Evolutionary conservation across 2,113 vertebrate genomes (phyloP).

Genomic region (Antechinus stuartii): DNA sequence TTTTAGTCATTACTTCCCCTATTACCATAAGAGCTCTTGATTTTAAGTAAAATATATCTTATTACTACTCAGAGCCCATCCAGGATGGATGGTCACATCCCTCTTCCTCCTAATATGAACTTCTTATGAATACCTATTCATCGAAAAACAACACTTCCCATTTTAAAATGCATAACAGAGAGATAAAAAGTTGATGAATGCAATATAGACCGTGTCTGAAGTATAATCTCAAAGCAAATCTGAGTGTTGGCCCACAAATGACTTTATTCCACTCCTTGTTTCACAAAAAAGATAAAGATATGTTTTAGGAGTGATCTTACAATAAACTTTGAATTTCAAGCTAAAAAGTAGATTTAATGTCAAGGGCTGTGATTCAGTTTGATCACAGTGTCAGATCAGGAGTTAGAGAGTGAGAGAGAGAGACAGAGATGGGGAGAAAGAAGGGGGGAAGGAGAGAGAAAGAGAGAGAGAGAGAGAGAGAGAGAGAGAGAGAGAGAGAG

Average conservation of each 20-base stretch:
- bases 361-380: background rate
- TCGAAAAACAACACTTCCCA: background rate
- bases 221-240: background rate
- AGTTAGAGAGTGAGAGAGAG: too few relatives aligned
- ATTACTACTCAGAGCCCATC: background rate
- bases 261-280: background rate
- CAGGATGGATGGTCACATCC: constrained; percentile 19
- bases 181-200: background rate
- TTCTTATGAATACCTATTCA: background rate
- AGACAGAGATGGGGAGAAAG: accelerated
- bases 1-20: background rate
- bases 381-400: background rate
- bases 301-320: background rate
- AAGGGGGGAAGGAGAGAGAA: accelerated
- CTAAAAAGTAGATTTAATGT: background rate
- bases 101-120: background rate
- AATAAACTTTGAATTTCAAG: background rate
- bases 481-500: too few relatives aligned
- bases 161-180: constrained; percentile 22
- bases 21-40: constrained; percentile 18
- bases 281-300: background rate
- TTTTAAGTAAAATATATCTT: constrained; percentile 32
- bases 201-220: background rate
- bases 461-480: too few relatives aligned
- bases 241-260: background rate